Evolutionary conservation across 1,140 invertebrate genomes (phyloP).

Genomic region (Halotydeus destructor): DNA sequence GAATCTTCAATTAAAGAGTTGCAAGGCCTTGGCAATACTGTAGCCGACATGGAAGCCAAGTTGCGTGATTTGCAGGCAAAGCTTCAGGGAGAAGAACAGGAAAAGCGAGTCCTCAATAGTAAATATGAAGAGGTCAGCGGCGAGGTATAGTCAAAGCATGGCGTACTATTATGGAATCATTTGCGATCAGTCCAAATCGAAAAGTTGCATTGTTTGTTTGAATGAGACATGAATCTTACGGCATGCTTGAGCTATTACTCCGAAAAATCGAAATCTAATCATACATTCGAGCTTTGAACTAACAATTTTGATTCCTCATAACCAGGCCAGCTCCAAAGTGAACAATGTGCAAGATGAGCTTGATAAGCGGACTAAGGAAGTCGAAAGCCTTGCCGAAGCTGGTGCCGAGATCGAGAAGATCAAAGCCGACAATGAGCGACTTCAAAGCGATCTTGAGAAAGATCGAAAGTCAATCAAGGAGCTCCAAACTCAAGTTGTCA

Average conservation of each 20-base stretch:
- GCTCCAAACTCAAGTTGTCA: constrained; percentile 21
- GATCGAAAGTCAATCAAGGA: constrained; percentile 24
- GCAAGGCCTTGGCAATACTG: too few relatives aligned
- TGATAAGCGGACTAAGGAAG: constrained; percentile 12
- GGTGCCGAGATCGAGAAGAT: constrained; percentile 3
- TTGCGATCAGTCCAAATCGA: too few relatives aligned
- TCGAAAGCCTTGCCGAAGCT: constrained; percentile 10
- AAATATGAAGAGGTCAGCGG: constrained; percentile 14
- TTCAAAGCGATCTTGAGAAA: constrained; percentile 18
- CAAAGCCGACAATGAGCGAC: constrained; percentile 14
- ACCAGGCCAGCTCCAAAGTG: constrained; percentile 8
- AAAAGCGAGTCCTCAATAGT: constrained; percentile 7
- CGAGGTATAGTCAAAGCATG: too few relatives aligned
- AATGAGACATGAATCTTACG: too few relatives aligned
- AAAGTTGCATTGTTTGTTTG: too few relatives aligned
- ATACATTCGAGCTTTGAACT: not conserved
- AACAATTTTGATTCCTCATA: constrained; percentile 1
- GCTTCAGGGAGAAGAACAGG: constrained; percentile 12
- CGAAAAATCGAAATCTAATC: too few relatives aligned
- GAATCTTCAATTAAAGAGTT: too few relatives aligned
- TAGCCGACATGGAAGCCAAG: constrained; percentile 14
- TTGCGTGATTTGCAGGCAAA: constrained; percentile 11
- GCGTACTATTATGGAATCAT: too few relatives aligned
- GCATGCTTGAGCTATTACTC: too few relatives aligned
- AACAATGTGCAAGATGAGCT: constrained; percentile 12